phyloP scores from a whole-genome alignment of 2,797 vertebrate species.

The Amblyraja radiata region DNA sequence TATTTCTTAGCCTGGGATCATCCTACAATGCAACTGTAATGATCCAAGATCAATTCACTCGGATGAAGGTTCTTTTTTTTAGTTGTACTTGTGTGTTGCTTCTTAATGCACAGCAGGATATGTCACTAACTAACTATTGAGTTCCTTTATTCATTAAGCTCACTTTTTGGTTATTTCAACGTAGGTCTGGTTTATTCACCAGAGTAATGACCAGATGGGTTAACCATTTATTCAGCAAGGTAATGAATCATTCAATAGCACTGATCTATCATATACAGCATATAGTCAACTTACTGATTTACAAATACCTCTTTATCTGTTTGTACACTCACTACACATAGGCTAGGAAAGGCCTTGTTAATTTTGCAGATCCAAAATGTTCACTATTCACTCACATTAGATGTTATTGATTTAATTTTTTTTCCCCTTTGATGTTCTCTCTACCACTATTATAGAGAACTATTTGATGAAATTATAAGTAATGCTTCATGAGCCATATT shows the following conservation, averaged over 20 bases:
- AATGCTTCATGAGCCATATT: not conserved
- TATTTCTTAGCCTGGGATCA: not conserved
- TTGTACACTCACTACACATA: slow-evolving; percentile 36
- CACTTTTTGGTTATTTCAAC: not conserved
- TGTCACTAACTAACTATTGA: not conserved
- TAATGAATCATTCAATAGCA: slow-evolving; percentile 22
- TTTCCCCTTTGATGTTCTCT: not conserved
- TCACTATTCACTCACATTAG: slow-evolving; percentile 6
- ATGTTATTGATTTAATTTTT: slow-evolving; percentile 3
- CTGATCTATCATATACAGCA: slow-evolving; percentile 34
- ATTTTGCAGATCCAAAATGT: slow-evolving; percentile 28
- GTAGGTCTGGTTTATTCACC: not conserved
- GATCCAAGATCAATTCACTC: not conserved
- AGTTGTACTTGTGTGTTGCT: too few relatives aligned
- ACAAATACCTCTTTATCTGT: slow-evolving; percentile 34
- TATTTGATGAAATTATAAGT: not conserved
- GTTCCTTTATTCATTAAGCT: slow-evolving; percentile 20
- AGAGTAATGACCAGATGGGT: slow-evolving; percentile 15
- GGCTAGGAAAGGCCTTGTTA: slow-evolving; percentile 35
- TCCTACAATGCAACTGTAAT: not conserved
- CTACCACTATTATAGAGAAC: not conserved
- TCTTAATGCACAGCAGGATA: not conserved
- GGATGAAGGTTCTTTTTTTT: not conserved
- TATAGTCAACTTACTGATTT: slow-evolving; percentile 31
- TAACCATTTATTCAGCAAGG: slow-evolving; percentile 29